These are phyloP conservation scores for Macquaria australasica DNA, from an alignment of 2,113 vertebrate genomes.

Conservation along the genomic window DNA sequence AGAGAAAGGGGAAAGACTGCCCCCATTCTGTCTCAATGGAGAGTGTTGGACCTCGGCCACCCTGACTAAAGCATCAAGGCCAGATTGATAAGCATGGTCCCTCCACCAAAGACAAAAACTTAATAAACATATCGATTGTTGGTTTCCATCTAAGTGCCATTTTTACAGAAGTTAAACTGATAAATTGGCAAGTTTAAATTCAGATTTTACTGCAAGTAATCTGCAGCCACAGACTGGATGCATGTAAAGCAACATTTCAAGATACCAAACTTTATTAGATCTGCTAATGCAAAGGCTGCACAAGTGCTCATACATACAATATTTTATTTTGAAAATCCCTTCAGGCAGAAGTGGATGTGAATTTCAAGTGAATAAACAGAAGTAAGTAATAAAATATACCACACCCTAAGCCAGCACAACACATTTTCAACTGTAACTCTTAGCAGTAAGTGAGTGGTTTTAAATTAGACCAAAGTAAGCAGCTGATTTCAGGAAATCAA, in stretches of 20 bases:
- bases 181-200: neutral
- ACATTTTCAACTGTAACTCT: slow-evolving; percentile 23
- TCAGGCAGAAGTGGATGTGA: slow-evolving; percentile 27
- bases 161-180: neutral
- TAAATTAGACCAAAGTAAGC: slow-evolving; percentile 41
- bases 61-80: neutral
- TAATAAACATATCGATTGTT: neutral
- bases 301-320: slow-evolving; percentile 16
- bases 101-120: neutral
- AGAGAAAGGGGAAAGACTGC: neutral
- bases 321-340: slow-evolving; percentile 32
- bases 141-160: neutral
- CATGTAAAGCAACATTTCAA: slow-evolving; percentile 1
- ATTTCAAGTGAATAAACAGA: slow-evolving; percentile 28
- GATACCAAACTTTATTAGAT: slow-evolving; percentile 23
- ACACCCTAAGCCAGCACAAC: neutral
- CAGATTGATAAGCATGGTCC: neutral
- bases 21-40: neutral
- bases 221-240: neutral
- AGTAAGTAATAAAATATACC: slow-evolving; percentile 10
- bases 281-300: slow-evolving; percentile 10
- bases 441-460: slow-evolving; percentile 22
- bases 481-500: slow-evolving; percentile 54
- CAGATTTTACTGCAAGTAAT: neutral
- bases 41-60: neutral